Evolutionary conservation across 1,140 invertebrate species (phyloP), one percentile per base, ranked within the genome.

Genomic region (Saccostrea cuccullata): DNA sequence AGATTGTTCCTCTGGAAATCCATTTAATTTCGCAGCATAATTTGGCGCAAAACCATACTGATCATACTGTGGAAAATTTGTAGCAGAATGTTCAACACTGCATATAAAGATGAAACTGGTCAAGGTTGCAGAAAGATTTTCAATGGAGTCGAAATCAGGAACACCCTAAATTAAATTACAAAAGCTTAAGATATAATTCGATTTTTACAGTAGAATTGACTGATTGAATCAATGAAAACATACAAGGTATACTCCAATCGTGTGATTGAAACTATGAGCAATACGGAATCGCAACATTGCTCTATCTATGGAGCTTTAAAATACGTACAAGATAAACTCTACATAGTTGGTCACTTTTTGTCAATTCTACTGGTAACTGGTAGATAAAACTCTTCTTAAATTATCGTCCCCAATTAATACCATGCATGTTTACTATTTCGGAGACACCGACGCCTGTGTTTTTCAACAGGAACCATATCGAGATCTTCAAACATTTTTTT

Each of bases 1-100:
- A 92, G 95, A 96, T 82, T 94, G 91, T 85, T 83, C 93, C 0
- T 95, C 95, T 23, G 94, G 91, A 15, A 91, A 56, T 64, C 93
- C 94, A 12, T 91, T 90, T 47, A 96, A 89, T 26, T 94, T 92
- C 12, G 93, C 94, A 0, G 96, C 95, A 89, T 96, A 96, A 90
- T 96, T 96, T 8, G 96, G 95, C 13, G 95, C 94, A 91, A 96
- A 96, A 11, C 92, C 95, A 88, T 96, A 96, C 89, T 94, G 92
- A 26, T 94, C 93, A 86, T 94, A 94, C 89, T 94, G 93, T 0
- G 93, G 91, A 89, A 96, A 96, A 89, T 96, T 96, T 47, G 95
- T 93, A 1, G 95, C 94, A 13, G 95, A 94, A 91, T 96, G 95
- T 9, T 94, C 95, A 12, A 95, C 92, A 86, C 95, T 95, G 90